phyloP scores from a whole-genome alignment of 30 jellyfish, hydroid and myxozoan species.

The Phacellophora camtschatica region DNA sequence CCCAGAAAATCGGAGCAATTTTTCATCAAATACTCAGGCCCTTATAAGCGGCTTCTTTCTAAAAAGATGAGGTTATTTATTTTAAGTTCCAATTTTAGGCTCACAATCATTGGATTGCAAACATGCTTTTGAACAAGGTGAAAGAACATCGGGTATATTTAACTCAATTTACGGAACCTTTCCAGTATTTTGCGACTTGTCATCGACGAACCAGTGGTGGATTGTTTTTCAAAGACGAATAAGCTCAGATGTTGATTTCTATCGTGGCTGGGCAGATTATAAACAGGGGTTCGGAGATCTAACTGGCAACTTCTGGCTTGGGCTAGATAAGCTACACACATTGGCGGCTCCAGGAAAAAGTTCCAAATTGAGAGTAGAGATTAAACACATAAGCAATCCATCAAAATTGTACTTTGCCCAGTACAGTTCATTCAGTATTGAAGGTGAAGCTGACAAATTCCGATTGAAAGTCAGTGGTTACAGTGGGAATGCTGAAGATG shows the following conservation, averaged over 20 bases:
- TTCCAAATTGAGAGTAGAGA: not conserved
- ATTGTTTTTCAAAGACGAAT: not conserved
- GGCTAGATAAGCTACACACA: constrained; percentile 1
- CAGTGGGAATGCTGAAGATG: not conserved
- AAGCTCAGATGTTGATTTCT: not conserved
- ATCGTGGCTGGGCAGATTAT: not conserved
- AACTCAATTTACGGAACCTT: no score
- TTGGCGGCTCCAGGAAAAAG: not conserved
- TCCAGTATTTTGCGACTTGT: not conserved
- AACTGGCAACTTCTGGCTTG: constrained; percentile 8
- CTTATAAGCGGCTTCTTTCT: no score
- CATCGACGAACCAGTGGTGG: no score
- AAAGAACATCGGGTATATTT: no score
- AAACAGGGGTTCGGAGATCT: constrained; percentile 7
- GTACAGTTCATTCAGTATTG: not conserved
- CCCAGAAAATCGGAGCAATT: no score
- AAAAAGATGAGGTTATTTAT: no score
- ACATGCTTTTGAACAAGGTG: no score
- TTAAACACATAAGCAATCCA: not conserved
- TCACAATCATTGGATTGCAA: no score
- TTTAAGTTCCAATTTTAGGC: no score
- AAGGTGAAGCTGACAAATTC: not conserved
- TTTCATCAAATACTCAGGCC: no score
- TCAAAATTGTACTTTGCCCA: not conserved
- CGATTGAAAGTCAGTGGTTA: not conserved